Evolutionary conservation across 2,888 invertebrate species (phyloP).

Genomic region (Phasia obesa): DNA sequence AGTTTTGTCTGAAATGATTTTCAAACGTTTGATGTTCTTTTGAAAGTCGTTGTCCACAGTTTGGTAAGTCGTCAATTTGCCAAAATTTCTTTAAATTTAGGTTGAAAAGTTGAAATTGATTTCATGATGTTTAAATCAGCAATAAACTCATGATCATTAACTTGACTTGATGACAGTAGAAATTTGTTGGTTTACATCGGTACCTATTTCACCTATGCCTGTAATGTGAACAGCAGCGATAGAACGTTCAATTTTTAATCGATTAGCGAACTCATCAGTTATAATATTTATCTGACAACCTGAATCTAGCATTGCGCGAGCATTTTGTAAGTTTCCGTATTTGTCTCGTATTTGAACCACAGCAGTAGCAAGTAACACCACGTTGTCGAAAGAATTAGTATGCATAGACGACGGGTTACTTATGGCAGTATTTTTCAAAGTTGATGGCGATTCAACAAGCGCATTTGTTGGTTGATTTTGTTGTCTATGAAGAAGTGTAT

Average conservation of each 20-base stretch:
- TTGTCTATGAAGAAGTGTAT: slow-evolving; percentile 9
- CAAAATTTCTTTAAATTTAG: slow-evolving; percentile 51
- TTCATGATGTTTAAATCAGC: slow-evolving; percentile 17
- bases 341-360: too few species aligned
- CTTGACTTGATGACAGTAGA: slow-evolving; percentile 15
- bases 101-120: slow-evolving; percentile 37
- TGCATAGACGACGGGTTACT: neutral
- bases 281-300: neutral
- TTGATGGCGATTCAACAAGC: neutral
- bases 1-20: slow-evolving; percentile 31
- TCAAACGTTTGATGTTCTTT: slow-evolving; percentile 42
- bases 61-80: slow-evolving; percentile 49
- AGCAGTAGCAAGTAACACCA: too few species aligned
- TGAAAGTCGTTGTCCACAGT: neutral
- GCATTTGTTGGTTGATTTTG: neutral
- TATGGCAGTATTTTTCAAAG: neutral
- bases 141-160: slow-evolving; percentile 11
- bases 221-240: too few species aligned
- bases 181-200: slow-evolving; percentile 4
- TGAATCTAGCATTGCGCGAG: too few species aligned
- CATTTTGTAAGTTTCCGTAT: too few species aligned
- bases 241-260: too few species aligned
- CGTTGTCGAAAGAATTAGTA: too few species aligned
- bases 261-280: neutral
- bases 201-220: neutral